A percentile compares a stretch with the other conserved stretches of the same genome.
These are phyloP conservation scores for Acrocera orbiculus DNA, from an alignment of 2,888 invertebrate genomes.

Conservation along the genomic window DNA sequence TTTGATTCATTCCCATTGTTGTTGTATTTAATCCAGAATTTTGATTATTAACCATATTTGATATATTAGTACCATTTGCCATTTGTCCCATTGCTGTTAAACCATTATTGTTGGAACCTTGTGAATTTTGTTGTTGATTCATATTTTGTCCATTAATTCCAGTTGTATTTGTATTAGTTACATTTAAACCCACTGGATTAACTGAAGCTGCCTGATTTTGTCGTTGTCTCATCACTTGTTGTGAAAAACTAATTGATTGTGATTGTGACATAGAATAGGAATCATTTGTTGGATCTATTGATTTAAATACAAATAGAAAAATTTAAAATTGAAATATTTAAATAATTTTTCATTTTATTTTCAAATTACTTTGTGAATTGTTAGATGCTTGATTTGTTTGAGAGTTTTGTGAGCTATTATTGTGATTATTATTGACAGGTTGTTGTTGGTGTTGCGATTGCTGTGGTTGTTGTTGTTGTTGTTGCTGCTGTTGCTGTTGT, in stretches of 20 bases:
- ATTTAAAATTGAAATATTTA: too few species aligned
- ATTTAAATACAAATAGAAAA: not conserved
- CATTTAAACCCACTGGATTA: slow-evolving; percentile 19
- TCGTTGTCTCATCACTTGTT: slow-evolving; percentile 28
- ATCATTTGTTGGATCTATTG: slow-evolving; percentile 24
- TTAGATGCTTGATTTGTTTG: slow-evolving; percentile 28
- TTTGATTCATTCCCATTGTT: slow-evolving; percentile 16
- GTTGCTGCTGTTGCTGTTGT: slow-evolving; percentile 16
- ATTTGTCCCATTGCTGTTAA: slow-evolving; percentile 9
- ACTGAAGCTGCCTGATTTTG: slow-evolving; percentile 29
- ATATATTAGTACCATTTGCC: slow-evolving; percentile 6
- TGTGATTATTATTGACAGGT: slow-evolving; percentile 3
- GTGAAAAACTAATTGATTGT: slow-evolving; percentile 71
- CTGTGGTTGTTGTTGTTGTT: slow-evolving; percentile 27
- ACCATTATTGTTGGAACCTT: slow-evolving; percentile 5
- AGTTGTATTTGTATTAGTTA: slow-evolving; percentile 9
- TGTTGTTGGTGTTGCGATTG: slow-evolving; percentile 26
- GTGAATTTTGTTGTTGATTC: slow-evolving; percentile 5
- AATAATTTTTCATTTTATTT: too few species aligned
- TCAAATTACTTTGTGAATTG: slow-evolving; percentile 24
- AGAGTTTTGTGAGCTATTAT: slow-evolving; percentile 10
- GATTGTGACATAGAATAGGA: slow-evolving; percentile 63
- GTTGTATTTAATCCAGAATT: too few species aligned
- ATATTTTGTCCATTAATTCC: too few species aligned
- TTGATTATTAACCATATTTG: slow-evolving; percentile 3